Percentiles rank a stretch among this genome's conserved stretches.
Evolutionary conservation across 1,140 invertebrate genomes (phyloP).

Genomic region (Homarus americanus): DNA sequence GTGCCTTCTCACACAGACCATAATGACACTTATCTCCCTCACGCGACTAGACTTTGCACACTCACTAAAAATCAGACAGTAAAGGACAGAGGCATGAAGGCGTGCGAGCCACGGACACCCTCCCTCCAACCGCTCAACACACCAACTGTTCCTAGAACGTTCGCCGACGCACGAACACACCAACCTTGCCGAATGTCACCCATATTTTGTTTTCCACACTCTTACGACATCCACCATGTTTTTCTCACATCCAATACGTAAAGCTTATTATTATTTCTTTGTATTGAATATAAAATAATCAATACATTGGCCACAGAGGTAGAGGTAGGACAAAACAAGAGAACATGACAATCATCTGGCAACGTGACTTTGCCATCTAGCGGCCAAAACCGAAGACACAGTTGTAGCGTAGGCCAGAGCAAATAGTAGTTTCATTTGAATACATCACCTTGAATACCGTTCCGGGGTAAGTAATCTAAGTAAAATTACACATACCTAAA

Average conservation of each 20-base stretch:
- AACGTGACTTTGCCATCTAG: slow-evolving; percentile 31
- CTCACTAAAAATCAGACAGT: slow-evolving; percentile 31
- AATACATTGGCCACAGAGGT: neutral
- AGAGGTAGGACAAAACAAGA: neutral
- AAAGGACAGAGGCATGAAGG: slow-evolving; percentile 38
- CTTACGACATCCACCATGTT: neutral
- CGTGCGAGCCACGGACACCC: neutral
- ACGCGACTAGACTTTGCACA: slow-evolving; percentile 37
- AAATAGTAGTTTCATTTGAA: slow-evolving; percentile 51
- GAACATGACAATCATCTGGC: slow-evolving; percentile 17
- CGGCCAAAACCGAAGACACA: slow-evolving; percentile 28
- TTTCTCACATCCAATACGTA: neutral
- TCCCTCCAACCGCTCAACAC: slow-evolving; percentile 14
- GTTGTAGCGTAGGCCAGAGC: slow-evolving; percentile 60
- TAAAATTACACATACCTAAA: neutral
- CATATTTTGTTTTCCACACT: neutral
- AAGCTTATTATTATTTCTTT: neutral
- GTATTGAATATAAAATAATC: neutral
- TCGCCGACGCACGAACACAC: slow-evolving; percentile 20
- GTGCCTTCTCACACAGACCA: slow-evolving; percentile 63
- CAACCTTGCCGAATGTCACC: slow-evolving; percentile 30
- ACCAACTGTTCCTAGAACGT: slow-evolving; percentile 38
- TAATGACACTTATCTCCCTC: slow-evolving; percentile 48
- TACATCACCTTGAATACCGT: slow-evolving; percentile 56
- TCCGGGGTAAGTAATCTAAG: neutral